phyloP scores from a whole-genome alignment of 2,113 vertebrate genomes.

The Periophthalmodon schlosseri region DNA sequence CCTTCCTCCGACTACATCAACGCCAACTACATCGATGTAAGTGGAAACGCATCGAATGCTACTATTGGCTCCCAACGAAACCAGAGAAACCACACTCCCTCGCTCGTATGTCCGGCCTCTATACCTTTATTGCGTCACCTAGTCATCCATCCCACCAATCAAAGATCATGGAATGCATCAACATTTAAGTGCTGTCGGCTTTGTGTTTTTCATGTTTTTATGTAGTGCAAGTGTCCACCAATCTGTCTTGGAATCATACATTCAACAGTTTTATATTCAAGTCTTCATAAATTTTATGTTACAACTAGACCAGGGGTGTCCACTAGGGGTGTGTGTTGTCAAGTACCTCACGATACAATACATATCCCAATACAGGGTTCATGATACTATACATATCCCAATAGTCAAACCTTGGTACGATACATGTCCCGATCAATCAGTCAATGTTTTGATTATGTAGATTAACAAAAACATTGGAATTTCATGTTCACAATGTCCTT shows the following conservation, averaged over 20 bases:
- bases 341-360: no score
- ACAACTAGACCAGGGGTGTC: background rate
- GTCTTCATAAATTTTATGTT: background rate
- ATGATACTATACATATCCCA: no score
- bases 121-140: conserved; percentile 74
- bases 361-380: no score
- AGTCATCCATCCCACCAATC: conserved; percentile 61
- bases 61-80: conserved; percentile 81
- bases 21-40: conserved; percentile 99
- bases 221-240: conserved; percentile 18
- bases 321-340: background rate
- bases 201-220: conserved; percentile 10
- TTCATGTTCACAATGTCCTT: no score
- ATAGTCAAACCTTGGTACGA: no score
- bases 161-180: conserved; percentile 46
- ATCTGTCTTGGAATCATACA: conserved; percentile 1
- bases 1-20: conserved; percentile 99
- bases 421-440: no score
- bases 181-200: conserved; percentile 18
- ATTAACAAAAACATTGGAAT: no score
- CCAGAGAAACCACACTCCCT: conserved; percentile 80
- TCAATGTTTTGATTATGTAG: no score
- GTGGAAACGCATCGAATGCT: conserved; percentile 82
- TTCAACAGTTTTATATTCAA: background rate
- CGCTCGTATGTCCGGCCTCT: conserved; percentile 83